Conservation (phyloP, 2,113 vertebrate genomes). For the Phodopus roborovskii region DNA sequence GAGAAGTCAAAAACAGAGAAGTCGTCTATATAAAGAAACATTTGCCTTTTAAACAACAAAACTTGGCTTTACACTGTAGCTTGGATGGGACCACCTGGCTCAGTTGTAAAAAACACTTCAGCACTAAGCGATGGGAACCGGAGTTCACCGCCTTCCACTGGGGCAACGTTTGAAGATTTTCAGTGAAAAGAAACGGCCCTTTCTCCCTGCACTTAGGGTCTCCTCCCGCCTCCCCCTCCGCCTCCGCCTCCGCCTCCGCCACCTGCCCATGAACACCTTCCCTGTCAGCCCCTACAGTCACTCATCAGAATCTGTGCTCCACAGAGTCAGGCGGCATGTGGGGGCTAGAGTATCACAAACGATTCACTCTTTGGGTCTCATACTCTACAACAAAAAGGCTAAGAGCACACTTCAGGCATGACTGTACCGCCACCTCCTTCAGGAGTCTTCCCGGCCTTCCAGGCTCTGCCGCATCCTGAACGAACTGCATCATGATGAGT, state of each 20-base stretch:
- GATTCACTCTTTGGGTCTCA: not conserved
- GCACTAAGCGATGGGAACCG: fast-evolving
- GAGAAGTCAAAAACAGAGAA: not conserved
- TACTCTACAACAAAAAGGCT: not conserved
- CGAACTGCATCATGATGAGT: not conserved
- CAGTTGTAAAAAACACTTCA: fast-evolving
- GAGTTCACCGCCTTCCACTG: not conserved
- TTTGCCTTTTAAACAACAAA: not conserved
- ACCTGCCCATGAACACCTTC: fast-evolving
- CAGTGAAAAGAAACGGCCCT: not conserved
- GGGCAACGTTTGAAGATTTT: not conserved
- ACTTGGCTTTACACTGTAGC: not conserved
- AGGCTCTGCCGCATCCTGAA: not conserved
- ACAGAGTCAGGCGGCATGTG: fast-evolving
- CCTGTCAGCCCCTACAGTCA: fast-evolving
- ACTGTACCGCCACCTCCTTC: not conserved
- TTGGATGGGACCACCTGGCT: not conserved
- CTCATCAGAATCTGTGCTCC: not conserved
- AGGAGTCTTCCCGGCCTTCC: not conserved
- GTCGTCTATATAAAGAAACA: not conserved
- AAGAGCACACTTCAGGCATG: not conserved
- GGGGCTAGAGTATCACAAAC: not conserved
- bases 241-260: too few species aligned
- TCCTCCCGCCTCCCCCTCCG: too few species aligned
- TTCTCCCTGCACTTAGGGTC: too few species aligned